Percentiles rank a stretch among this genome's conserved stretches.
Evolutionary conservation across 2,888 invertebrate genomes (phyloP).

Genomic region (Gonocerus acuteangulatus): DNA sequence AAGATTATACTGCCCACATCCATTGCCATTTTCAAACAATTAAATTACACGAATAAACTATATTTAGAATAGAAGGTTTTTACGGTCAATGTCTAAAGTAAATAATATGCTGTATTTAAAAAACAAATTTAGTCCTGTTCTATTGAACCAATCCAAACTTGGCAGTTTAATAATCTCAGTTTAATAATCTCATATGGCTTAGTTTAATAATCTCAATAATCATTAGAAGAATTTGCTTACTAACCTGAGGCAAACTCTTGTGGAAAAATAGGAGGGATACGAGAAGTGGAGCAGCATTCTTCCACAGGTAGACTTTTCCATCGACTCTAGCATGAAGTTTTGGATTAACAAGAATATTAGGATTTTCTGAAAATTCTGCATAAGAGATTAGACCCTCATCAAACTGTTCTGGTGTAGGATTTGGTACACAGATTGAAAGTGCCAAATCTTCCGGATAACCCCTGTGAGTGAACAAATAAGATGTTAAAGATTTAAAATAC

Average conservation of each 20-base stretch:
- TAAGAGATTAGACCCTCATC: constrained; percentile 54
- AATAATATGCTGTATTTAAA: too few species aligned
- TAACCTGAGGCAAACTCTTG: constrained; percentile 70
- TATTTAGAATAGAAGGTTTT: too few species aligned
- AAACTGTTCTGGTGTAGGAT: constrained; percentile 55
- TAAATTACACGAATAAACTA: too few species aligned
- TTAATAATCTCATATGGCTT: too few species aligned
- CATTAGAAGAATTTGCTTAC: not conserved
- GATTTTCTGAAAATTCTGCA: constrained; percentile 56
- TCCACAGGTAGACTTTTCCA: constrained; percentile 85
- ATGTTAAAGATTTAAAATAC: not conserved
- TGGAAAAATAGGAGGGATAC: constrained; percentile 80
- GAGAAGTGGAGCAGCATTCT: constrained; percentile 81
- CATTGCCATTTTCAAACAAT: too few species aligned
- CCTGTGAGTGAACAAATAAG: constrained; percentile 39
- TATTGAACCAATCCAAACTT: too few species aligned
- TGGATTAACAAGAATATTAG: constrained; percentile 58
- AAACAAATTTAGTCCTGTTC: too few species aligned
- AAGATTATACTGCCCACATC: too few species aligned
- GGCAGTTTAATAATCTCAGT: too few species aligned
- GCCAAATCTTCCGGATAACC: constrained; percentile 55
- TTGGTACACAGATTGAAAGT: constrained; percentile 65
- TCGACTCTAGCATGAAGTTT: constrained; percentile 78
- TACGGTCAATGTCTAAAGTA: too few species aligned
- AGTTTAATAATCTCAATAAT: too few species aligned